Evolutionary conservation across 2,113 vertebrate genomes (phyloP).

Genomic region (Haemorhous mexicanus): DNA sequence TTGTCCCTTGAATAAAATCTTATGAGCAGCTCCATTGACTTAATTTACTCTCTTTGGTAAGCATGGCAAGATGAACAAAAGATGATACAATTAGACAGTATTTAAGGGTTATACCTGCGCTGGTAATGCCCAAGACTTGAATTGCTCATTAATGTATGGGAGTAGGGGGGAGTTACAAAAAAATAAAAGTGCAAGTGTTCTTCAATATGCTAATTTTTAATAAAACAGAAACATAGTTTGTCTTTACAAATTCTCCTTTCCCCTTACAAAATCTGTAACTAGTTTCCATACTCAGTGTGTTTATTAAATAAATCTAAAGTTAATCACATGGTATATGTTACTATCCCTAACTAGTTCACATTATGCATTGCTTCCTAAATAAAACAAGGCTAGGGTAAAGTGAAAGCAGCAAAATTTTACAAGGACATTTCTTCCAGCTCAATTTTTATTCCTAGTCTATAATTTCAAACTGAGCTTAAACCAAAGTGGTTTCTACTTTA

Average conservation of each 20-base stretch:
- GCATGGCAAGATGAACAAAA: neutral
- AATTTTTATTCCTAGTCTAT: neutral
- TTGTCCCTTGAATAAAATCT: neutral
- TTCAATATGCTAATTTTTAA: neutral
- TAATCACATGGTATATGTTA: neutral
- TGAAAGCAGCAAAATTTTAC: neutral
- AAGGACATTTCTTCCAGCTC: neutral
- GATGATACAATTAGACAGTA: neutral
- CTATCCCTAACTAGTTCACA: neutral
- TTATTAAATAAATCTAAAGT: neutral
- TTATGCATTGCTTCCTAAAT: neutral
- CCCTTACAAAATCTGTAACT: neutral
- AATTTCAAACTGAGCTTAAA: neutral
- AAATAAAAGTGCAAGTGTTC: neutral
- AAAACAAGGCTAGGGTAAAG: neutral
- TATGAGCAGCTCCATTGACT: neutral
- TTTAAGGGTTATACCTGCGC: neutral
- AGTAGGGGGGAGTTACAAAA: neutral
- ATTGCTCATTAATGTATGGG: neutral
- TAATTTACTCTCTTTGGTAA: neutral
- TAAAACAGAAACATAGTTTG: neutral
- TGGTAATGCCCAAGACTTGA: neutral
- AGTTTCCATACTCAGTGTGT: neutral
- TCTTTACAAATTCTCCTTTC: neutral
- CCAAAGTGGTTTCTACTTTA: accelerated